Evolutionary conservation across 1,140 invertebrate genomes (phyloP), one percentile per base, ranked within the genome.

Genomic region (Listronotus oregonensis): DNA sequence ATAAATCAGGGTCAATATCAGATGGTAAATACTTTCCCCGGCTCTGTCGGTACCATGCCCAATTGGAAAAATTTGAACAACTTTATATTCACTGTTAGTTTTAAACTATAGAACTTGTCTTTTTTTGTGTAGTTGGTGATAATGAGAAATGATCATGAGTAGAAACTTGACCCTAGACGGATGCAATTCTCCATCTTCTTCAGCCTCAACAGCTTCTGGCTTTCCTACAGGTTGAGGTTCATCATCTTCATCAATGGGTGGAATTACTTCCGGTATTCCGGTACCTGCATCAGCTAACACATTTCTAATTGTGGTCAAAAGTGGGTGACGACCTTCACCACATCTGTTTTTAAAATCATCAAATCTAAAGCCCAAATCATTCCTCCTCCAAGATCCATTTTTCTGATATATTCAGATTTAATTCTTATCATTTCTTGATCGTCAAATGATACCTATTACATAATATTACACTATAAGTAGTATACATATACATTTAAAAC

Each of bases 351-450:
- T 83, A 71, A 91, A 92, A 77, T 96, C 93, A 73, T 96, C 93
- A 95, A 83, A 82, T 96, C 92, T 5, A 96, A 78, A 0, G 93
- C 92, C 93, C 93, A 95, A 6, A 95, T 86, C 93, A 95, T 95
- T 11, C 90, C 92, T 46, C 93, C 93, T 0, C 89, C 93, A 1
- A 96, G 81, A 64, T 88, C 84, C 79, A 92, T 85, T 8, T 88
- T 83, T 66, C 89, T 85, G 3, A 93, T 85, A 66, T 87, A 90
- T 62, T 93, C 84, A 0, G 90, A 85, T 78, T 96, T 96, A 54
- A 85, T 85, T 42, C 85, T 82, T 4, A 95, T 89, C 80, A 90
- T 94, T 21, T 87, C 85, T 9, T 85, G 82, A 76, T 96, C 93
- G 77, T 96, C 94, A 71, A 86, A 96, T 9, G 91, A 89, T 1